phyloP scores from a whole-genome alignment of 2,113 vertebrate species.

The Amblyornis subalaris region DNA sequence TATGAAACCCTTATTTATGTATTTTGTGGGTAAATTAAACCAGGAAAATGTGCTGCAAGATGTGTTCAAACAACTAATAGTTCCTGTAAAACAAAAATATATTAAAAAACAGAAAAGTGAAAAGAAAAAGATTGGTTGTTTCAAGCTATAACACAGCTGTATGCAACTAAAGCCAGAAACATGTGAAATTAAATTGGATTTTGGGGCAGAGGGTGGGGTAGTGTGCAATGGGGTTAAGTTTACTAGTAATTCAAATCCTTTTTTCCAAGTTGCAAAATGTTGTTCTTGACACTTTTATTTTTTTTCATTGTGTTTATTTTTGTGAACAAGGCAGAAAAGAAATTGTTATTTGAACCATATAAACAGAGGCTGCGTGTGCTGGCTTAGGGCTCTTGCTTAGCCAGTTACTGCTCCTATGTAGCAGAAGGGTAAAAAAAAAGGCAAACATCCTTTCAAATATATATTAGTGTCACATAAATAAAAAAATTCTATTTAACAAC shows the following conservation, averaged over 20 bases:
- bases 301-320: constrained; percentile 66
- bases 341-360: constrained; percentile 51
- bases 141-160: constrained; percentile 63
- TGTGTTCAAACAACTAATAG: constrained; percentile 54
- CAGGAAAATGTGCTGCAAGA: constrained; percentile 62
- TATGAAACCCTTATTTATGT: constrained; percentile 38
- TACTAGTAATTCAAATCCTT: constrained; percentile 24
- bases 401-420: not conserved
- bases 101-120: constrained; percentile 8
- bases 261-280: constrained; percentile 39
- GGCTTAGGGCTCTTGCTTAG: not conserved
- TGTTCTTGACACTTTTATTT: constrained; percentile 32
- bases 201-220: not conserved
- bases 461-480: constrained; percentile 17
- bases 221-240: not conserved
- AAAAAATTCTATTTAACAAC: not conserved
- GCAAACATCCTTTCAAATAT: not conserved
- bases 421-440: not conserved
- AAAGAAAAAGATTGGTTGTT: constrained; percentile 63
- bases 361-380: constrained; percentile 43
- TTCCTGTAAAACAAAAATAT: constrained; percentile 25
- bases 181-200: constrained; percentile 57
- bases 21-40: constrained; percentile 51
- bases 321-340: constrained; percentile 58
- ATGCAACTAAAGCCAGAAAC: constrained; percentile 60